These are phyloP conservation scores for Caenorhabditis sinica DNA, from an alignment of 2,888 invertebrate genomes.

Conservation along the genomic window DNA sequence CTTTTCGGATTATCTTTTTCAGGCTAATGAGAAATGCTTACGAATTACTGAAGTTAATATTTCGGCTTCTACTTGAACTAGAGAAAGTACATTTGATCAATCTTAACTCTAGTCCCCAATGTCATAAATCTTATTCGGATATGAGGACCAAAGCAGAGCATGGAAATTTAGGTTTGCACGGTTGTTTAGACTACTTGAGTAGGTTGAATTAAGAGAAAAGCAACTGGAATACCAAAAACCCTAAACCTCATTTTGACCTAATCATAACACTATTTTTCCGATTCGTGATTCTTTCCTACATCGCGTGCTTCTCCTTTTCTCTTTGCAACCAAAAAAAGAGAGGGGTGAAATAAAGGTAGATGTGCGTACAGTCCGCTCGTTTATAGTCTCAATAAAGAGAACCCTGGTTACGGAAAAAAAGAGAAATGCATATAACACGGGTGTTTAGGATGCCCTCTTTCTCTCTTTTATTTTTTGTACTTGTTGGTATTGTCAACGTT, in stretches of 20 bases:
- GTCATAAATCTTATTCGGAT: too few relatives aligned
- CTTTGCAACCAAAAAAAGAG: background rate
- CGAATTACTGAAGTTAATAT: too few relatives aligned
- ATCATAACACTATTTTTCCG: too few relatives aligned
- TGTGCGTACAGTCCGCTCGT: constrained; percentile 20
- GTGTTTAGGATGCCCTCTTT: constrained; percentile 20
- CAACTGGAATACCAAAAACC: too few relatives aligned
- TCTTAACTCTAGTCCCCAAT: too few relatives aligned
- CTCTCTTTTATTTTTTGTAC: constrained; percentile 22
- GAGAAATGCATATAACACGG: background rate
- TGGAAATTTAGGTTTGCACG: too few relatives aligned
- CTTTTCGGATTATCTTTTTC: background rate
- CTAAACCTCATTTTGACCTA: too few relatives aligned
- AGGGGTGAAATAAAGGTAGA: background rate
- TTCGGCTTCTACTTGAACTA: too few relatives aligned
- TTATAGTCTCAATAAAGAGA: constrained; percentile 27
- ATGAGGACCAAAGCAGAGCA: too few relatives aligned
- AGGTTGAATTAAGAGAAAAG: too few relatives aligned
- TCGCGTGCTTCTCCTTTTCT: constrained; percentile 1
- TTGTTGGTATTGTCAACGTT: constrained; percentile 41
- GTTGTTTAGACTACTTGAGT: too few relatives aligned
- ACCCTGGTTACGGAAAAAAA: constrained; percentile 15
- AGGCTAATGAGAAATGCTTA: background rate
- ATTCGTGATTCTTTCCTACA: background rate
- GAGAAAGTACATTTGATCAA: too few relatives aligned